Base-by-base conservation (phyloP, 64 coral and sea anemone genomes). In the Dendronephthya gigantea region DNA sequence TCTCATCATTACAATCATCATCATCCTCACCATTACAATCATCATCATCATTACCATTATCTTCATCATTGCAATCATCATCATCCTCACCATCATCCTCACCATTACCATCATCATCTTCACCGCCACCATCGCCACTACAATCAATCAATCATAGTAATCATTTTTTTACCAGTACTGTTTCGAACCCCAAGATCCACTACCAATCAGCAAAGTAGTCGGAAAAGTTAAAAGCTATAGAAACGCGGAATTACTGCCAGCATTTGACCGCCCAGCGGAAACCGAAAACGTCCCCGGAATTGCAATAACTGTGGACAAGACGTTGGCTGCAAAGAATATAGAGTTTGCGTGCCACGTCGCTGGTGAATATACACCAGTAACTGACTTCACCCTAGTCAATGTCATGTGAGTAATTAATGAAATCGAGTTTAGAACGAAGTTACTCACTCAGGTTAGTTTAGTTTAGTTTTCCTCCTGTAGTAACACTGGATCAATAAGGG, bases 251-350 rank as follows among this genome's bases (percentile, higher is more conserved):
- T 11, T 39, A 37, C 30, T 79, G 17, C 72, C 72, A 35, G 10
- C 72, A 11, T 79, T 79, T 8, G 30, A 1, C 72, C 4, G 36
- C 9, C 72, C 72, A 8, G 32, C 72, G 13, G 36, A 37, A 17
- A 79, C 72, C 15, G 72, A 35, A 34, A 79, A 79, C 32, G 72
- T 79, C 72, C 72, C 72, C 36, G 72, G 72, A 29, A 34, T 79
- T 19, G 6, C 72, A 37, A 79, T 79, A 2, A 79, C 72, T 4
- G 31, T 79, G 7, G 72, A 79, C 37, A 39, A 79, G 22, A 79
- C 10, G 16, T 0, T 36, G 6, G 72, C 31, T 6, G 72, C 72
- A 16, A 35, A 33, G 29, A 34, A 79, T 36, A 79, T 79, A 4
- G 72, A 79, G 32, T 79, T 79, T 39, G 5, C 15, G 15, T 34